Evolutionary conservation across 2,113 vertebrate genomes (phyloP).

Genomic region (Vimba vimba): DNA sequence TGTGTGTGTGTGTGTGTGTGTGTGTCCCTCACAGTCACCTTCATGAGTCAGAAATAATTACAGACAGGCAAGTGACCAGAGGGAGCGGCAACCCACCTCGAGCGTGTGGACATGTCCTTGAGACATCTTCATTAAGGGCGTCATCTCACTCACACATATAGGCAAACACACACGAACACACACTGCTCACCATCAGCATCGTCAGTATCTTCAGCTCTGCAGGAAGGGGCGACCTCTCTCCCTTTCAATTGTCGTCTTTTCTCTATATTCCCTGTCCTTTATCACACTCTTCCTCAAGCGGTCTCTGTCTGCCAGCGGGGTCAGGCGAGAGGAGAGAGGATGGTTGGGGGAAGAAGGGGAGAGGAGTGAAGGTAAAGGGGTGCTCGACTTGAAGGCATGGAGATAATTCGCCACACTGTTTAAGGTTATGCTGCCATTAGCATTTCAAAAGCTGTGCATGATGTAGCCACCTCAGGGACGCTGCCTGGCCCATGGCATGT

Average conservation of each 20-base stretch:
- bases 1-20: not conserved
- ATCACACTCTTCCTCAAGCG: conserved; percentile 52
- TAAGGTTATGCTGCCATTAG: conserved; percentile 58
- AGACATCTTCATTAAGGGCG: conserved; percentile 54
- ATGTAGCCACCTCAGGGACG: conserved; percentile 47
- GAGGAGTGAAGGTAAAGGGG: conserved; percentile 29
- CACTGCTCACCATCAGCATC: conserved; percentile 25
- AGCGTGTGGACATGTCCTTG: conserved; percentile 54
- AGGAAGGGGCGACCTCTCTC: conserved; percentile 45
- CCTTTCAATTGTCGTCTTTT: conserved; percentile 41
- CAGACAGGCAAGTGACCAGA: conserved; percentile 37
- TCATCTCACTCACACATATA: conserved; percentile 40
- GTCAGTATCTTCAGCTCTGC: conserved; percentile 34
- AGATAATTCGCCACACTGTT: conserved; percentile 55
- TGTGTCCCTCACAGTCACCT: conserved; percentile 45
- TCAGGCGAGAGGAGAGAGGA: conserved; percentile 1
- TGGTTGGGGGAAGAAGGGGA: not conserved
- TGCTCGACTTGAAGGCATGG: conserved; percentile 44
- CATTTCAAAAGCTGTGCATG: conserved; percentile 57
- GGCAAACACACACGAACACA: conserved; percentile 24
- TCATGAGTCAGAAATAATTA: conserved; percentile 51
- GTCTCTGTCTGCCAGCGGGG: conserved; percentile 41
- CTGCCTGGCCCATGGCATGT: conserved; percentile 50
- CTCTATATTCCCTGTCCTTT: conserved; percentile 44
- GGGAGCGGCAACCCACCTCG: conserved; percentile 40